These are phyloP conservation scores for Bubo scandiacus DNA, from an alignment of 2,113 vertebrate genomes.

Conservation along the genomic window DNA sequence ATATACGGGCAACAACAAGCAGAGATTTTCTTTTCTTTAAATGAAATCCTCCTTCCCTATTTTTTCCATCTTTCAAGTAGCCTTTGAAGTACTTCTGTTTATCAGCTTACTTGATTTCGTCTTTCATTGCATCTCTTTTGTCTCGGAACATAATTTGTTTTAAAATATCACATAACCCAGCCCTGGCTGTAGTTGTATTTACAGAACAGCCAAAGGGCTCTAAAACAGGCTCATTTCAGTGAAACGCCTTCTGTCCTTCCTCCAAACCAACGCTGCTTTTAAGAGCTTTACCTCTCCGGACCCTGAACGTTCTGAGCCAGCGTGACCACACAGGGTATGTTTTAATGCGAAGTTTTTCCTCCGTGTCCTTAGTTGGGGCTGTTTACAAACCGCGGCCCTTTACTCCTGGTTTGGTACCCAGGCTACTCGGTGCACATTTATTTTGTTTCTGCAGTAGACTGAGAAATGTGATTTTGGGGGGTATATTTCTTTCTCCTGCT, in stretches of 20 bases:
- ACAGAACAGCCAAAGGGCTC: background rate
- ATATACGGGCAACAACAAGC: background rate
- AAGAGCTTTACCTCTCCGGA: background rate
- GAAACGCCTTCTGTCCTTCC: background rate
- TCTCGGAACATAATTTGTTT: background rate
- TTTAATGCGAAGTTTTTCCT: background rate
- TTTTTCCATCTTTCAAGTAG: background rate
- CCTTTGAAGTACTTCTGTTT: background rate
- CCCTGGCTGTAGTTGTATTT: background rate
- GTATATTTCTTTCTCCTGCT: background rate
- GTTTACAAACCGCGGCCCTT: background rate
- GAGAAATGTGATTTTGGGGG: background rate
- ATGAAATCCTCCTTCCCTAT: background rate
- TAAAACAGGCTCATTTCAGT: background rate
- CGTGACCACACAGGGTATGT: fast-evolving
- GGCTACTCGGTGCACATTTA: fast-evolving
- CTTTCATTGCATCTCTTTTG: background rate
- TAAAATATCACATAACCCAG: background rate
- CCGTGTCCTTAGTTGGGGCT: background rate
- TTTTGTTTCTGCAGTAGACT: background rate
- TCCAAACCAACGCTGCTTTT: background rate
- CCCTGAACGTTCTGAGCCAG: background rate
- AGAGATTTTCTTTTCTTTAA: slow-evolving; percentile 22
- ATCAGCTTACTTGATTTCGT: background rate
- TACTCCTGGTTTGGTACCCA: background rate